A percentile compares a stretch with the other conserved stretches of the same genome.
Conservation (phyloP, 2,113 vertebrate species). For the Melanerpes formicivorus region DNA sequence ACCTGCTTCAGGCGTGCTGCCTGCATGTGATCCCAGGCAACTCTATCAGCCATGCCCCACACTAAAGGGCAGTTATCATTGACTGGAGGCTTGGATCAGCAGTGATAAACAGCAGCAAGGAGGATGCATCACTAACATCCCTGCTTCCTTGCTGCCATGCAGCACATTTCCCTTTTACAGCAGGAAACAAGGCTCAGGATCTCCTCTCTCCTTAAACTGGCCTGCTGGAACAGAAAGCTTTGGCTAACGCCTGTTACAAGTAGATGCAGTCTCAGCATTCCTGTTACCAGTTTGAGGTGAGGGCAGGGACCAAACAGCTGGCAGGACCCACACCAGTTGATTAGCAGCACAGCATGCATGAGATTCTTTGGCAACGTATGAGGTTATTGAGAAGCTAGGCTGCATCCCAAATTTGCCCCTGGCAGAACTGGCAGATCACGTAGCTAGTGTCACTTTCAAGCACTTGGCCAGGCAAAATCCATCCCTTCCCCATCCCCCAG, state of each 20-base stretch:
- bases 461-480: neutral
- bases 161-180: neutral
- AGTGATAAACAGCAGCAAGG: neutral
- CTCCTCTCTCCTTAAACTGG: neutral
- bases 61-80: fast-evolving
- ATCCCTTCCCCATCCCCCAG: neutral
- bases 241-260: neutral
- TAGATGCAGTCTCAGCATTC: neutral
- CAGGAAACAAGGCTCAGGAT: neutral
- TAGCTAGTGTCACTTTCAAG: neutral
- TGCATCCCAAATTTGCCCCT: neutral
- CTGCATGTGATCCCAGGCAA: neutral
- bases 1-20: neutral
- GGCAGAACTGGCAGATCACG: neutral
- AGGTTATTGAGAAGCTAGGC: constrained; percentile 14
- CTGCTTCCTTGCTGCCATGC: neutral
- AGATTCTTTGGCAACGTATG: neutral
- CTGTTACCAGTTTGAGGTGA: neutral
- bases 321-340: neutral
- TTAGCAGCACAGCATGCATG: neutral
- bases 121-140: neutral
- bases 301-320: neutral
- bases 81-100: fast-evolving
- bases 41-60: neutral
- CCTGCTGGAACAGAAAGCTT: neutral